A percentile compares a stretch with the other conserved stretches of the same genome.
Evolutionary conservation across 2,113 vertebrate species (phyloP).

Genomic region (Caloenas nicobarica): DNA sequence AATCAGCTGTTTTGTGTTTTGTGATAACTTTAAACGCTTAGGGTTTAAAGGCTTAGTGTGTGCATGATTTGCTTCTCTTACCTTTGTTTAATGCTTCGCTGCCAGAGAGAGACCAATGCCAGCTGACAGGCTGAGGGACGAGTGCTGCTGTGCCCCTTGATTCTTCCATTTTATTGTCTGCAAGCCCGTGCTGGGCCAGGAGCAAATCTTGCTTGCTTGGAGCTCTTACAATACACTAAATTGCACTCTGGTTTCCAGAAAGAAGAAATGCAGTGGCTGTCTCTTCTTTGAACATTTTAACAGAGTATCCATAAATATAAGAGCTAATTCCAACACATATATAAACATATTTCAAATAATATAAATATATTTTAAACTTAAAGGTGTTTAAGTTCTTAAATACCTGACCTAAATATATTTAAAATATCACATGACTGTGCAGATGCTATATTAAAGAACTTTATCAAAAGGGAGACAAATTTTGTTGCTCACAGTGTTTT

Average conservation of each 20-base stretch:
- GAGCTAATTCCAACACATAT: not conserved
- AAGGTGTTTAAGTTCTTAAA: not conserved
- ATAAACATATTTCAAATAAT: not conserved
- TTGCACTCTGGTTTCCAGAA: not conserved
- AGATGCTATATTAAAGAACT: not conserved
- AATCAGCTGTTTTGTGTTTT: not conserved
- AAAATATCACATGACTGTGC: not conserved
- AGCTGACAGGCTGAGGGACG: not conserved
- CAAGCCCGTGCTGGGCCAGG: not conserved
- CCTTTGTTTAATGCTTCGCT: not conserved
- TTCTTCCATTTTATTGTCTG: not conserved
- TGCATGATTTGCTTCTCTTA: not conserved
- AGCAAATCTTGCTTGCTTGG: not conserved
- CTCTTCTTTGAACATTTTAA: not conserved
- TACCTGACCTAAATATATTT: not conserved
- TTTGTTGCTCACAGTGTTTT: not conserved
- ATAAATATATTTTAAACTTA: not conserved
- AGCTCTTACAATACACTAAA: not conserved
- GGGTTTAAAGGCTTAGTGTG: not conserved
- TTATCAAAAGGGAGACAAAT: not conserved
- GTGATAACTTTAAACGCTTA: not conserved
- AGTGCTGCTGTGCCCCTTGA: not conserved
- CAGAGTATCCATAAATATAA: not conserved
- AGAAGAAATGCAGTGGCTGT: not conserved
- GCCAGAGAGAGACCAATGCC: not conserved